These are phyloP conservation scores for Gnathonemus longibarbis DNA, from an alignment of 2,113 vertebrate species.

Conservation along the genomic window DNA sequence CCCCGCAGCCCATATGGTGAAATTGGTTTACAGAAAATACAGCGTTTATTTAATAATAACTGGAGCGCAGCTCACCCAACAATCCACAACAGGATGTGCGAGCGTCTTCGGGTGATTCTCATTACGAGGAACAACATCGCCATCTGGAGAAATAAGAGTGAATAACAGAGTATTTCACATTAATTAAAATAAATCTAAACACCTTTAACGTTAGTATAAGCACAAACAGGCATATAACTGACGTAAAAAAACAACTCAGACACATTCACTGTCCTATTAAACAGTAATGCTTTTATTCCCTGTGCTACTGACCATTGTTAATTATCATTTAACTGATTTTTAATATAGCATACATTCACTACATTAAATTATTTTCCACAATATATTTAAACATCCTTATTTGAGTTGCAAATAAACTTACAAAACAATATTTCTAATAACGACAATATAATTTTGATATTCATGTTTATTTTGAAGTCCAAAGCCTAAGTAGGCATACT, in stretches of 20 bases:
- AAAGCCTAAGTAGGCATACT: neutral
- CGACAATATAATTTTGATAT: neutral
- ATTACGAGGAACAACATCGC: constrained; percentile 5
- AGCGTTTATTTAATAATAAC: neutral
- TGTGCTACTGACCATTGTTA: neutral
- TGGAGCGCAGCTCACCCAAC: neutral
- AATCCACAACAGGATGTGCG: too few species aligned
- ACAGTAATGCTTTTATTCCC: neutral
- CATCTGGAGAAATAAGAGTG: constrained; percentile 7
- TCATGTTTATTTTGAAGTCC: neutral
- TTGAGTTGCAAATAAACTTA: neutral
- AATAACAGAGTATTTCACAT: neutral
- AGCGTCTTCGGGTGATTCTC: neutral
- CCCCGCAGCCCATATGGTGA: neutral
- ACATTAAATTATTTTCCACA: neutral
- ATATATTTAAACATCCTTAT: neutral
- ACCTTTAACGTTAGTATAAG: neutral
- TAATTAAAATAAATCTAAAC: neutral
- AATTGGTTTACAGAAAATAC: neutral
- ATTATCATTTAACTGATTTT: neutral
- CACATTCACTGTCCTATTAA: neutral
- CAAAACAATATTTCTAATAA: neutral
- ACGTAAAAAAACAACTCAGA: neutral
- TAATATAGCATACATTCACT: neutral
- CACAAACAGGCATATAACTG: neutral